These are phyloP conservation scores for Phaethornis superciliosus DNA, from an alignment of 2,113 vertebrate genomes.

Conservation along the genomic window DNA sequence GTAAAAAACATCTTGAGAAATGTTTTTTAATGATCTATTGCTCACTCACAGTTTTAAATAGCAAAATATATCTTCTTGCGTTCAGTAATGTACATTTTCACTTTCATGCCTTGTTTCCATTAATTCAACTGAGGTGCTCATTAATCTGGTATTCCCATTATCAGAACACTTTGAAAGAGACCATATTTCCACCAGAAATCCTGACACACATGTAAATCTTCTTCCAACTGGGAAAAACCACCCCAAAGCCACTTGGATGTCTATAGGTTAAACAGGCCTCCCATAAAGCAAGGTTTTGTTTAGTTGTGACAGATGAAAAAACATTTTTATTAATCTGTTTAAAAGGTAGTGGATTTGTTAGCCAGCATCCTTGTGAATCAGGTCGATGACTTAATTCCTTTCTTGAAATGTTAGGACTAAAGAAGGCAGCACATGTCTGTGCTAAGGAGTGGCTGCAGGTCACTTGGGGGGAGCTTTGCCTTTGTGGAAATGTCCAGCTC, in stretches of 20 bases:
- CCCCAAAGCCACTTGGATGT: background rate
- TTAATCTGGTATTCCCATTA: conserved; percentile 19
- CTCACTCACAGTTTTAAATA: background rate
- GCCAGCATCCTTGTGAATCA: background rate
- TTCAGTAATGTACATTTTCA: background rate
- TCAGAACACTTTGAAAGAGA: conserved; percentile 4
- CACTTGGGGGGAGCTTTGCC: background rate
- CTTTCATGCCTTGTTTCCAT: conserved; percentile 1
- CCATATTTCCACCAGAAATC: background rate
- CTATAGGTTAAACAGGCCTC: background rate
- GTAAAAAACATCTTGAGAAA: background rate
- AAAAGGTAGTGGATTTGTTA: background rate
- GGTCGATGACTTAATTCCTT: background rate
- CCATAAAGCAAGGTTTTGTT: background rate
- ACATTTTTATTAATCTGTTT: background rate
- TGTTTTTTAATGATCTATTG: background rate
- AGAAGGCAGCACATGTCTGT: background rate
- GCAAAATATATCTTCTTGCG: background rate
- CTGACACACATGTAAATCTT: background rate
- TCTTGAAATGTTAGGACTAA: background rate
- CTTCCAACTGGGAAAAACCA: background rate
- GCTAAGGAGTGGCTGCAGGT: background rate
- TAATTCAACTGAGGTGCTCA: background rate
- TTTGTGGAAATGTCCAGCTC: background rate
- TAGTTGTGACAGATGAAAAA: background rate